Evolutionary conservation across 2,888 invertebrate genomes (phyloP), one percentile per base, ranked within the genome.

Genomic region (Arrhopalites spinosus): DNA sequence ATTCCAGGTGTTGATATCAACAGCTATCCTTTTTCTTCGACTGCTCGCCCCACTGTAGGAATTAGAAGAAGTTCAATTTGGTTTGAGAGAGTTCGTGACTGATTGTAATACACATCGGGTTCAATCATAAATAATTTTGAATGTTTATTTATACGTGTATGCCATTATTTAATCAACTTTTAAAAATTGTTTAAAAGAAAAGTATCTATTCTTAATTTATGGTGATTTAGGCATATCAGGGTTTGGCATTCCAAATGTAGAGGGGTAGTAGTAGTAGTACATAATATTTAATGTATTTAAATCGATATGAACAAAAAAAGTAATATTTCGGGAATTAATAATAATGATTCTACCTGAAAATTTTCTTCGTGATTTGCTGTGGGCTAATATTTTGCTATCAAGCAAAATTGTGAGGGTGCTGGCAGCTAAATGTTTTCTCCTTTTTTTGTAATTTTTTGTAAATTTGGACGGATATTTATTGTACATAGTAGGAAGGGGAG

Each of bases 11-110:
- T 92, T 72, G 88, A 89, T 83, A 88, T 93, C 66, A 94, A 93
- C 85, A 90, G 90, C 84, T 91, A 90, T 83, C 89, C 90, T 78
- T 92, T 92, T 85, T 95, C 95, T 83, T 93, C 93, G 0, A 91
- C 96, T 17, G 95, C 95, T 0, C 88, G 94, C 17, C 96, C 96
- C 0, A 96, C 96, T 0, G 94, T 95, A 0, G 96, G 96, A 0
- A 88, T 92, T 0, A 88, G 92, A 78, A 89, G 95, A 82, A 95
- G 95, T 0, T 94, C 94, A 29, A 92, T 97, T 84, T 97, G 96
- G 97, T 93, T 93, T 0, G 87, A 94, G 30, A 87, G 93, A 73
- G 93, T 93, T 5, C 88, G 94, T 85, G 94, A 94, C 47, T 63
- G 45, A 53, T 43, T 66, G 36, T 45, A n/a, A n/a, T n/a, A n/a